phyloP scores from a whole-genome alignment of 2,888 invertebrate genomes.

The Sisyra nigra region DNA sequence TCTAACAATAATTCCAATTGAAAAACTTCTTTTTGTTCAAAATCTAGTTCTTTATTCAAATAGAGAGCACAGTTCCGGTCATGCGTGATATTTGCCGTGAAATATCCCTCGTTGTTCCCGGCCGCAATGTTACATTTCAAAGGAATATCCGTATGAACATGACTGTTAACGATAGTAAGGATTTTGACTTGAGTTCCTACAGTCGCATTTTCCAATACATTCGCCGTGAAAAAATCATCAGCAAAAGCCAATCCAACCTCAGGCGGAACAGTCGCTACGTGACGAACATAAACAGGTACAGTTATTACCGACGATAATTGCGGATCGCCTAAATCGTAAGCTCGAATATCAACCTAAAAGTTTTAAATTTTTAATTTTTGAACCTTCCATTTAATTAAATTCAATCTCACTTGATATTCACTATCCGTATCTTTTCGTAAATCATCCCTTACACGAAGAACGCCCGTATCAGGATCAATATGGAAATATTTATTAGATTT shows the following conservation, averaged over 20 bases:
- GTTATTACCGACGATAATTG: conserved; percentile 68
- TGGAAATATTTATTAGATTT: conserved; percentile 75
- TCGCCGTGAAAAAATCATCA: conserved; percentile 70
- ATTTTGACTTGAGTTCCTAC: conserved; percentile 50
- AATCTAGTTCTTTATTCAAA: conserved; percentile 59
- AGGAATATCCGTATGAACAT: conserved; percentile 50
- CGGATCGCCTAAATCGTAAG: conserved; percentile 75
- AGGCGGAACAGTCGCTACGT: conserved; percentile 45
- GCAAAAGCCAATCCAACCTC: conserved; percentile 75
- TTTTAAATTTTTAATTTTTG: conserved; percentile 3
- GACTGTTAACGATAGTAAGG: conserved; percentile 57
- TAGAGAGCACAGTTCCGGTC: conserved; percentile 72
- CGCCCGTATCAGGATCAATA: conserved; percentile 71
- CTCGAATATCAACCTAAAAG: conserved; percentile 60
- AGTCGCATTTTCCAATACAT: conserved; percentile 61
- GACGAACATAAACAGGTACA: conserved; percentile 68
- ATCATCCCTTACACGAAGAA: conserved; percentile 65
- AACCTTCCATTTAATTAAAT: conserved; percentile 2
- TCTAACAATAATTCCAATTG: conserved; percentile 59
- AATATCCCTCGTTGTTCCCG: conserved; percentile 60
- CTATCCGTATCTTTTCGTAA: conserved; percentile 71
- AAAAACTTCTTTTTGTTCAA: conserved; percentile 57
- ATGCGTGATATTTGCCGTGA: conserved; percentile 54
- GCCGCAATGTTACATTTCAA: conserved; percentile 63
- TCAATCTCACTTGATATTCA: conserved; percentile 57